Evolutionary conservation across 2,113 vertebrate species (phyloP).

Genomic region (Seriola quinqueradiata): DNA sequence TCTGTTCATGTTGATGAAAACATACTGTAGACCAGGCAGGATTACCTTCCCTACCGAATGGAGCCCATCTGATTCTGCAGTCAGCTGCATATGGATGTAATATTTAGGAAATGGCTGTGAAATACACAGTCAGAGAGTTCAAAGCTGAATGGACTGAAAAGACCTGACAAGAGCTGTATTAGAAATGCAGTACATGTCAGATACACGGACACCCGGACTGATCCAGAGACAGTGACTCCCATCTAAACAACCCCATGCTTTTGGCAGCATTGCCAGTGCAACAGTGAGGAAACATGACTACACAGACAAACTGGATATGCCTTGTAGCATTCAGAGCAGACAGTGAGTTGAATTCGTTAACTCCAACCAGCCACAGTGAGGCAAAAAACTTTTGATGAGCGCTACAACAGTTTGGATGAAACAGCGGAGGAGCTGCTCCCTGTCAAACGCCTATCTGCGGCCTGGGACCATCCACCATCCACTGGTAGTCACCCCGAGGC

Average conservation of each 20-base stretch:
- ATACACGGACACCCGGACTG: not conserved
- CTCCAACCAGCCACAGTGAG: constrained; percentile 9
- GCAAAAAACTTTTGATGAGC: constrained; percentile 59
- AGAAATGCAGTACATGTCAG: not conserved
- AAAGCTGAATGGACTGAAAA: not conserved
- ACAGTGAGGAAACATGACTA: not conserved
- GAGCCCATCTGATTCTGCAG: not conserved
- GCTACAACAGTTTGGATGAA: constrained; percentile 29
- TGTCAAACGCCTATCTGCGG: constrained; percentile 38
- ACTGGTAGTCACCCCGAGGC: constrained; percentile 47
- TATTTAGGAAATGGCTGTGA: not conserved
- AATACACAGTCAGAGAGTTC: not conserved
- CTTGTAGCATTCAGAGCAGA: constrained; percentile 33
- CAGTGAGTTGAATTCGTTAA: constrained; percentile 27
- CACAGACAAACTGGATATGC: not conserved
- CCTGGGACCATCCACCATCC: constrained; percentile 47
- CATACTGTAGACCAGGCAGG: not conserved
- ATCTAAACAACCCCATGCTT: not conserved
- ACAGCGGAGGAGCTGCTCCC: constrained; percentile 38
- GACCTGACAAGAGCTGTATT: not conserved
- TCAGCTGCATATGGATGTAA: not conserved
- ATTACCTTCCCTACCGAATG: not conserved
- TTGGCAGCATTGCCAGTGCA: not conserved
- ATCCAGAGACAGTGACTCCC: not conserved
- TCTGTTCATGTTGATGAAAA: too few species aligned